These are phyloP conservation scores for Pelagia noctiluca DNA, from an alignment of 30 jellyfish, hydroid and myxozoan species.

Conservation along the genomic window DNA sequence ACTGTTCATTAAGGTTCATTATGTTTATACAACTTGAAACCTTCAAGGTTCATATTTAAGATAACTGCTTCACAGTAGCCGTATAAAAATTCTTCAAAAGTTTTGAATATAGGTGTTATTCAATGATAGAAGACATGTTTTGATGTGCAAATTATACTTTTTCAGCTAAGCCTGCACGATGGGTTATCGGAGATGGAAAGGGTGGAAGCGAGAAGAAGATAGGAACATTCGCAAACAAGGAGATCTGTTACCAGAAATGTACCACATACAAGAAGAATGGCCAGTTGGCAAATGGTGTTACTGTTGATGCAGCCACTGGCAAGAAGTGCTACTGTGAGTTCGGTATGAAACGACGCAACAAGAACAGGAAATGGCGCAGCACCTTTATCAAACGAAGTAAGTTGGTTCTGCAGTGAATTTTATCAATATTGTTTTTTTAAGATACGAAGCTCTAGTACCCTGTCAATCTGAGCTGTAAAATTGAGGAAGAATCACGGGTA, in stretches of 20 bases:
- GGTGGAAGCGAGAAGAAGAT: slow-evolving; percentile 62
- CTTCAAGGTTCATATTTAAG: no score
- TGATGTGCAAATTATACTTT: no score
- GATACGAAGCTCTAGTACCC: neutral
- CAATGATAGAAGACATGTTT: no score
- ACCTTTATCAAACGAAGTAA: slow-evolving; percentile 54
- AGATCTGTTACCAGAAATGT: slow-evolving; percentile 51
- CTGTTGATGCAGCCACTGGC: slow-evolving; percentile 39
- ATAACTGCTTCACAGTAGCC: no score
- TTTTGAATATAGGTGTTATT: no score
- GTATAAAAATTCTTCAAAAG: no score
- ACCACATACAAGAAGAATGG: slow-evolving; percentile 14
- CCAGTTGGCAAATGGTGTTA: slow-evolving; percentile 62
- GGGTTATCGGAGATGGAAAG: slow-evolving; percentile 47
- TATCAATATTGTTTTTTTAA: neutral
- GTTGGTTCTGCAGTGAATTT: neutral
- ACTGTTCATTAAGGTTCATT: no score
- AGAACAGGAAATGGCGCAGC: slow-evolving; percentile 24
- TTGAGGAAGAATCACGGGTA: no score
- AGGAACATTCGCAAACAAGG: slow-evolving; percentile 49
- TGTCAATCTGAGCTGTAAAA: slow-evolving; percentile 2
- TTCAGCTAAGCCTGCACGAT: slow-evolving; percentile 44
- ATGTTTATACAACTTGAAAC: no score
- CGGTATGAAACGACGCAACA: slow-evolving; percentile 57
- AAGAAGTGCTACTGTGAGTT: slow-evolving; percentile 49